Evolutionary conservation across 1,140 invertebrate species (phyloP).

Genomic region (Micrasema minimum): DNA sequence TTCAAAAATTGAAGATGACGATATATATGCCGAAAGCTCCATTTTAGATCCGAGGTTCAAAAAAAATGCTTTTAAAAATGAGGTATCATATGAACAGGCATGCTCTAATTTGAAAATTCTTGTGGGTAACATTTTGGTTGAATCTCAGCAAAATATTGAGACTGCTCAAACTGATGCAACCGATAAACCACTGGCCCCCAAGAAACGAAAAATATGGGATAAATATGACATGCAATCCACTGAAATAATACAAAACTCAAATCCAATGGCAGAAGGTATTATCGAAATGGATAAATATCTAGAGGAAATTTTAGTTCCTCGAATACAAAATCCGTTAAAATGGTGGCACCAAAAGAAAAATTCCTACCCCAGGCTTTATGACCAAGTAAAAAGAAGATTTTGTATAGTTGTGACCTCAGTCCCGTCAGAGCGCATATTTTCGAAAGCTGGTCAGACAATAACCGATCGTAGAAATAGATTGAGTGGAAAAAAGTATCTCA

Average conservation of each 20-base stretch:
- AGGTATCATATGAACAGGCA: too few species aligned
- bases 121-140: not conserved
- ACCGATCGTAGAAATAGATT: too few species aligned
- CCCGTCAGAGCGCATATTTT: too few species aligned
- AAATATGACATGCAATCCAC: not conserved
- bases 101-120: conserved; percentile 6
- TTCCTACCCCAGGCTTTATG: not conserved
- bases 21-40: not conserved
- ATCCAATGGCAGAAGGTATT: not conserved
- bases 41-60: not conserved
- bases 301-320: not conserved
- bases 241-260: not conserved
- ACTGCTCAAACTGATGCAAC: not conserved
- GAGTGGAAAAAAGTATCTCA: too few species aligned
- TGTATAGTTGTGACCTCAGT: not conserved
- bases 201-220: not conserved
- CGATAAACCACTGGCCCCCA: not conserved
- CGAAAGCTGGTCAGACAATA: too few species aligned
- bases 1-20: not conserved
- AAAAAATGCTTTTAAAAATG: not conserved
- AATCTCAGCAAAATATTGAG: not conserved
- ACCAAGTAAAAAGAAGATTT: not conserved
- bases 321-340: not conserved
- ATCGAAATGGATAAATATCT: conserved; percentile 14
- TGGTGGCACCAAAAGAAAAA: conserved; percentile 8